Conservation (phyloP, 2,888 invertebrate species). For the Microdon myrmicae region DNA sequence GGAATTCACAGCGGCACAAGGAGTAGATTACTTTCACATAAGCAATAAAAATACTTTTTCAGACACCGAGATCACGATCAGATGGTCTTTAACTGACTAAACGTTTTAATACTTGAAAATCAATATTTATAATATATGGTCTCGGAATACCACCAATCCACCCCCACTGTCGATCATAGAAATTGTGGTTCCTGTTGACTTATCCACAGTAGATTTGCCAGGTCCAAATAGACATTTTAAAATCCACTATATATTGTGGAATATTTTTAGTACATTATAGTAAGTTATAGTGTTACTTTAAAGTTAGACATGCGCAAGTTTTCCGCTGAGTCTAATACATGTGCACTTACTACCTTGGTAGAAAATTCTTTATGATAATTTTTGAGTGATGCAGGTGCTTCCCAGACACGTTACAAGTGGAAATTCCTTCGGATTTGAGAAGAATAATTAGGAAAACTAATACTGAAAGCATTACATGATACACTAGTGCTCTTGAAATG, state of each 20-base stretch:
- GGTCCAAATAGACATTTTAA: constrained; percentile 24
- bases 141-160: constrained; percentile 33
- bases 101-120: constrained; percentile 62
- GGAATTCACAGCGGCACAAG: neutral
- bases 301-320: no score
- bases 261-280: constrained; percentile 65
- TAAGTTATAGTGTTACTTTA: constrained; percentile 55
- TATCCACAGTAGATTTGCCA: constrained; percentile 17
- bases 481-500: no score
- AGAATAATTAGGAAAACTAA: no score
- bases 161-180: constrained; percentile 27
- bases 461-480: no score
- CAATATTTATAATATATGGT: constrained; percentile 63
- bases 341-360: no score
- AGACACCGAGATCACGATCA: constrained; percentile 15
- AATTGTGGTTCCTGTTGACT: constrained; percentile 15
- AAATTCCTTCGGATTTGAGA: no score
- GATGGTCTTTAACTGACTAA: constrained; percentile 59
- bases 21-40: neutral
- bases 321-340: no score
- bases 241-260: constrained; percentile 24
- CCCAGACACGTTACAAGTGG: no score
- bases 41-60: neutral
- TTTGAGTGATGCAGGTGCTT: no score
- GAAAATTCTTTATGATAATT: no score